Percentiles rank a stretch among this genome's conserved stretches.
Conservation (phyloP, 2,797 vertebrate species). For the Erpetoichthys calabaricus region DNA sequence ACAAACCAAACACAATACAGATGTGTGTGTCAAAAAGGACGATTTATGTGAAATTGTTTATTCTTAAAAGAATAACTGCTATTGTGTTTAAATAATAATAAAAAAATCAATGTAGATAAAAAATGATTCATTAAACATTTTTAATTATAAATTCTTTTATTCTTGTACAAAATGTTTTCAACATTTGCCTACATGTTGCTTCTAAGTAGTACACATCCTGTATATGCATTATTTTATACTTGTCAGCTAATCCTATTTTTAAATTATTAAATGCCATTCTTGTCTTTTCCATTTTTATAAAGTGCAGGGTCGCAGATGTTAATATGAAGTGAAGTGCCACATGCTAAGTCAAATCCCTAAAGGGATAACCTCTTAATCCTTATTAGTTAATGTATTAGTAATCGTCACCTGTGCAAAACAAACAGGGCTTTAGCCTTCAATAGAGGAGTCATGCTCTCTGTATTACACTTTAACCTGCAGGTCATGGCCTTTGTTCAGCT, state of each 20-base stretch:
- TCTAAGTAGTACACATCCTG: no score
- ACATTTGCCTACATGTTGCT: no score
- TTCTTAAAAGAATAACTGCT: no score
- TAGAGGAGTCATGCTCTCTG: slow-evolving; percentile 62
- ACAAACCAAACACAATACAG: no score
- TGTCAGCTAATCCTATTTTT: neutral
- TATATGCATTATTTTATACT: no score
- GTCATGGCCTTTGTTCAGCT: slow-evolving; percentile 80
- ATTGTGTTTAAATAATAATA: no score
- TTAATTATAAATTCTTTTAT: no score
- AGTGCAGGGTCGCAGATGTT: slow-evolving; percentile 34
- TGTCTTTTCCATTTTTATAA: slow-evolving; percentile 7
- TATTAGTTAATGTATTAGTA: slow-evolving; percentile 82
- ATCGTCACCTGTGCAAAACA: slow-evolving; percentile 87
- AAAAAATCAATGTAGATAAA: no score
- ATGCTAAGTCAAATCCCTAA: slow-evolving; percentile 51
- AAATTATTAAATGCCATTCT: neutral
- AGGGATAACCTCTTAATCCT: slow-evolving; percentile 79
- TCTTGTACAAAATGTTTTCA: no score
- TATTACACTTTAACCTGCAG: slow-evolving; percentile 79
- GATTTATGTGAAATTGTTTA: no score
- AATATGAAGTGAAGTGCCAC: slow-evolving; percentile 49
- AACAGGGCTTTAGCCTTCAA: slow-evolving; percentile 70
- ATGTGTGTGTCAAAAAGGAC: no score
- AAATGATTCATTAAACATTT: no score